Evolutionary conservation across 2,888 invertebrate species (phyloP).

Genomic region (Teinopalpus imperialis): DNA sequence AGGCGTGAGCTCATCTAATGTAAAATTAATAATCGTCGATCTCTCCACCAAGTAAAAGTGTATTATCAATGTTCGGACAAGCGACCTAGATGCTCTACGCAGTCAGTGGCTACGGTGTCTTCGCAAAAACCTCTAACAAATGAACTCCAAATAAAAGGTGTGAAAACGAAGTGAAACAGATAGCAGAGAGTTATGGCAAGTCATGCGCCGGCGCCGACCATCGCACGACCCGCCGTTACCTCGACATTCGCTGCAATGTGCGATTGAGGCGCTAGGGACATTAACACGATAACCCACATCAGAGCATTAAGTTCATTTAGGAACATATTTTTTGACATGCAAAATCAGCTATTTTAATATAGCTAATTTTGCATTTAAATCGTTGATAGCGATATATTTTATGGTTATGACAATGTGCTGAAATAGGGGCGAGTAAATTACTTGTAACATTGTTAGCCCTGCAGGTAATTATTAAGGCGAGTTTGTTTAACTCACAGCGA

Average conservation of each 20-base stretch:
- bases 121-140: slow-evolving; percentile 59
- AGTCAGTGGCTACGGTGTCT: slow-evolving; percentile 41
- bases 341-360: slow-evolving; percentile 38
- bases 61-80: slow-evolving; percentile 61
- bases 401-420: slow-evolving; percentile 13
- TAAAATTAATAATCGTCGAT: slow-evolving; percentile 55
- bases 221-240: slow-evolving; percentile 33
- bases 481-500: background rate
- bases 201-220: slow-evolving; percentile 24
- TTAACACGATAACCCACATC: slow-evolving; percentile 72
- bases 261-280: slow-evolving; percentile 51
- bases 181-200: slow-evolving; percentile 30
- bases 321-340: slow-evolving; percentile 49
- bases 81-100: slow-evolving; percentile 67
- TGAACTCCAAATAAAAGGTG: slow-evolving; percentile 60
- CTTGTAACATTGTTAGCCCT: slow-evolving; percentile 18
- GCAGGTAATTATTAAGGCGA: slow-evolving; percentile 1
- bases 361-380: slow-evolving; percentile 40
- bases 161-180: slow-evolving; percentile 56
- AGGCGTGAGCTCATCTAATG: slow-evolving; percentile 40
- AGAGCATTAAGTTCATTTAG: slow-evolving; percentile 49
- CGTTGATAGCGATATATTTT: slow-evolving; percentile 13
- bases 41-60: slow-evolving; percentile 70
- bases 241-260: slow-evolving; percentile 38
- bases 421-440: slow-evolving; percentile 24